A percentile compares a stretch with the other conserved stretches of the same genome.
phyloP scores from a whole-genome alignment of 1,140 invertebrate species.

The Drosophila azteca region DNA sequence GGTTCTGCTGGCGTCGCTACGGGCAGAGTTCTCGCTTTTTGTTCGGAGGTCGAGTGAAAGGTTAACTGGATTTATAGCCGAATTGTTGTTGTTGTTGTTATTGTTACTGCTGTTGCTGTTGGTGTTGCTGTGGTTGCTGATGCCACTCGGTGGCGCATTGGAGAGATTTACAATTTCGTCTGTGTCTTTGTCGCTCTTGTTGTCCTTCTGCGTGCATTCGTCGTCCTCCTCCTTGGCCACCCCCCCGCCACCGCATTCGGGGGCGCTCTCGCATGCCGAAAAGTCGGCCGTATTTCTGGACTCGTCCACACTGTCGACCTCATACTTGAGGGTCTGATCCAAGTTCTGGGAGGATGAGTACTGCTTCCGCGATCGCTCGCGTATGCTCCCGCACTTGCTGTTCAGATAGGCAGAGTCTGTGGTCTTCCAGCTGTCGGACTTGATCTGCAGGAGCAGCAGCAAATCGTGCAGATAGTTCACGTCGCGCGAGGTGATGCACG shows the following conservation, averaged over 20 bases:
- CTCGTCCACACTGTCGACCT: slow-evolving; percentile 71
- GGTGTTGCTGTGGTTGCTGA: slow-evolving; percentile 46
- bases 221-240: slow-evolving; percentile 50
- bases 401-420: slow-evolving; percentile 83
- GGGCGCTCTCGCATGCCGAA: slow-evolving; percentile 56
- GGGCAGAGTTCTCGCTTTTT: slow-evolving; percentile 78
- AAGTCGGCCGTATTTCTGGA: slow-evolving; percentile 50
- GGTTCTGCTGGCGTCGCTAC: slow-evolving; percentile 45
- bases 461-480: slow-evolving; percentile 91
- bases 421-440: slow-evolving; percentile 88
- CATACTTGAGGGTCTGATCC: slow-evolving; percentile 68
- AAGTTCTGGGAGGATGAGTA: slow-evolving; percentile 57
- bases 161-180: slow-evolving; percentile 75
- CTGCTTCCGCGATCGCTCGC: slow-evolving; percentile 83
- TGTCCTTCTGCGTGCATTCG: slow-evolving; percentile 65
- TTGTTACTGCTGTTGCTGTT: slow-evolving; percentile 50
- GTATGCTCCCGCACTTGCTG: slow-evolving; percentile 59
- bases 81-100: slow-evolving; percentile 49
- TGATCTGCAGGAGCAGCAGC: slow-evolving; percentile 92
- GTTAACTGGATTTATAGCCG: slow-evolving; percentile 89
- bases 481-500: slow-evolving; percentile 91
- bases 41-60: slow-evolving; percentile 86
- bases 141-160: slow-evolving; percentile 64
- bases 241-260: slow-evolving; percentile 35
- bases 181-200: slow-evolving; percentile 73